phyloP scores from a whole-genome alignment of 2,113 vertebrate species.

The Scopus umbretta region DNA sequence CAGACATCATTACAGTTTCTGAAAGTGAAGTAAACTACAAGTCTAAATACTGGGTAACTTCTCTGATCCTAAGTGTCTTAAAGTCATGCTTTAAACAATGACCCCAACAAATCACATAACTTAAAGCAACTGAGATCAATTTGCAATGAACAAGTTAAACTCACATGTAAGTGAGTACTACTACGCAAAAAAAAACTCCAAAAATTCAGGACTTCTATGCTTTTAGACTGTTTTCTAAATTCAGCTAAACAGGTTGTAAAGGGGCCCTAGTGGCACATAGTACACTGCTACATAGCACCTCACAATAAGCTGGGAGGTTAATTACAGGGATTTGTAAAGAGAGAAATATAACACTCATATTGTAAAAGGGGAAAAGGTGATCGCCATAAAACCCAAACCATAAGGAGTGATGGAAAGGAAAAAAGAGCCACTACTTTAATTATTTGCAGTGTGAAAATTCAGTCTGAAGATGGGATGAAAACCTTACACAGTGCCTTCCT shows the following conservation, averaged over 20 bases:
- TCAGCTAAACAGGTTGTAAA: not conserved
- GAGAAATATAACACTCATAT: not conserved
- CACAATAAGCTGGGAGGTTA: not conserved
- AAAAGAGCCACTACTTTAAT: not conserved
- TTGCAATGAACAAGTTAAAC: not conserved
- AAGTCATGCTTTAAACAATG: not conserved
- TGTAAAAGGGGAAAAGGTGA: not conserved
- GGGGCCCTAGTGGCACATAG: not conserved
- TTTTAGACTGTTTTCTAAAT: not conserved
- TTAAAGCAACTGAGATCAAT: not conserved
- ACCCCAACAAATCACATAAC: not conserved
- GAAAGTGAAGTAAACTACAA: not conserved
- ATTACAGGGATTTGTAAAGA: not conserved
- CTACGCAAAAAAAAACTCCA: fast-evolving
- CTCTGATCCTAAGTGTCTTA: not conserved
- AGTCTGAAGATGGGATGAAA: not conserved
- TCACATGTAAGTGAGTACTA: not conserved
- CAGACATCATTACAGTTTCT: not conserved
- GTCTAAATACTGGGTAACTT: not conserved
- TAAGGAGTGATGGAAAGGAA: not conserved
- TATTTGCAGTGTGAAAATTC: not conserved
- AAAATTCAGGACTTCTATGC: not conserved
- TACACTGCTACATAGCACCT: not conserved
- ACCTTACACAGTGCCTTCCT: not conserved
- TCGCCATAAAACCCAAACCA: not conserved